Conservation (phyloP, 1,140 invertebrate species). For the Plectus sambesii region DNA sequence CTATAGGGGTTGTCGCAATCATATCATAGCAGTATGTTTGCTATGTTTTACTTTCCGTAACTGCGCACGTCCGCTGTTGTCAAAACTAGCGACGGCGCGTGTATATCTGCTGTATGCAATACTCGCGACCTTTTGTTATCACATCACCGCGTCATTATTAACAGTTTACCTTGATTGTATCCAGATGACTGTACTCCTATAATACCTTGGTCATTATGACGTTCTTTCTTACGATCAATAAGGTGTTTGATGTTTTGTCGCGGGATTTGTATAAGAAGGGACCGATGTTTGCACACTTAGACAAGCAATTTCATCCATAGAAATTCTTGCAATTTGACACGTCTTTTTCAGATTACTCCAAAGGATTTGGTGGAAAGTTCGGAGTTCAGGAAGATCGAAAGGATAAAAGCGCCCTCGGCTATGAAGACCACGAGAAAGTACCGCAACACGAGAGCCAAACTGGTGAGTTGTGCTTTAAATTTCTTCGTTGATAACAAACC, state of each 20-base stretch:
- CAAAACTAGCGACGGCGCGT: too few relatives aligned
- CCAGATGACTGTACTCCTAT: too few relatives aligned
- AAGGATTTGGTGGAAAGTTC: constrained; percentile 58
- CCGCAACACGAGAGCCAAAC: constrained; percentile 26
- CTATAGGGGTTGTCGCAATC: too few relatives aligned
- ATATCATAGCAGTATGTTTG: too few relatives aligned
- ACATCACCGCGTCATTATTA: too few relatives aligned
- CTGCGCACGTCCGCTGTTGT: too few relatives aligned
- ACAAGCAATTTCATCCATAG: too few relatives aligned
- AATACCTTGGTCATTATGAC: constrained; percentile 15
- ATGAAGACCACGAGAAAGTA: constrained; percentile 12
- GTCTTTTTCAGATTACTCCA: constrained; percentile 57
- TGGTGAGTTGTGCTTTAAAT: constrained; percentile 13
- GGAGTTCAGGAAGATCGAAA: constrained; percentile 27
- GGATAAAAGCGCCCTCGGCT: constrained; percentile 27
- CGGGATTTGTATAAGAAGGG: constrained; percentile 44
- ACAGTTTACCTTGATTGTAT: too few relatives aligned
- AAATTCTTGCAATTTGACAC: constrained; percentile 15
- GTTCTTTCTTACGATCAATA: constrained; percentile 56
- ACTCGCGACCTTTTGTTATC: too few relatives aligned
- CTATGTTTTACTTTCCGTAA: too few relatives aligned
- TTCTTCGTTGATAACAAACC: constrained; percentile 2
- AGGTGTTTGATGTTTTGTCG: constrained; percentile 73
- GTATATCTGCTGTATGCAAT: too few relatives aligned
- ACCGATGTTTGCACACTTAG: too few relatives aligned